These are phyloP conservation scores for Chinchilla lanigera DNA, from an alignment of 2,113 vertebrate species.

Conservation along the genomic window DNA sequence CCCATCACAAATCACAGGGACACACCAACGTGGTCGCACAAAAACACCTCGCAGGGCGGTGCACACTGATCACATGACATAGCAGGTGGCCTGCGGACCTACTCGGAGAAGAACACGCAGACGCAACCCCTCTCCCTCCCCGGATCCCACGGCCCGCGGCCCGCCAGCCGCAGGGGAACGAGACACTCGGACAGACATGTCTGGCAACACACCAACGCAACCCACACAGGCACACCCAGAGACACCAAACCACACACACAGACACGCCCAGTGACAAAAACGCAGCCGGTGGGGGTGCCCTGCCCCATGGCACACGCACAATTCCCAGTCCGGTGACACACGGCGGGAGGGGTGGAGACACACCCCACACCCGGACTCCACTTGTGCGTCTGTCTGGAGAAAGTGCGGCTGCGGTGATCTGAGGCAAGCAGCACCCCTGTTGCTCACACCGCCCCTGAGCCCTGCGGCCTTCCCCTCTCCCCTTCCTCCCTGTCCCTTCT, in stretches of 20 bases:
- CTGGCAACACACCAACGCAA: conserved; percentile 47
- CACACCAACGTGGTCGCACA: background rate
- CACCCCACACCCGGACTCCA: background rate
- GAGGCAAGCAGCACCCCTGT: accelerated
- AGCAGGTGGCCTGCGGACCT: background rate
- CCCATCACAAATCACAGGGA: accelerated
- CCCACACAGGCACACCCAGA: conserved; percentile 68
- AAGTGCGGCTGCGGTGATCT: accelerated
- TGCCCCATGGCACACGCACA: background rate
- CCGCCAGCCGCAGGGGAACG: conserved; percentile 21
- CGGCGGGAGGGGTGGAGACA: background rate
- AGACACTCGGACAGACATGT: conserved; percentile 35
- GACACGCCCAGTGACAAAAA: conserved; percentile 60
- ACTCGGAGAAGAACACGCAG: background rate
- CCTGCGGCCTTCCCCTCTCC: background rate
- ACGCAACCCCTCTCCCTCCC: background rate
- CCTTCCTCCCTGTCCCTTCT: background rate
- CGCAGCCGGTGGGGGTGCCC: background rate
- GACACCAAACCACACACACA: conserved; percentile 55
- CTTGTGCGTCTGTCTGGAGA: background rate
- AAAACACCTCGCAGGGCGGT: accelerated
- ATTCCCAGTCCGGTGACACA: background rate
- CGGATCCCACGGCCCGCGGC: background rate
- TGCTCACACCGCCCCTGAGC: background rate
- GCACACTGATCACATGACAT: accelerated